A percentile compares a stretch with the other conserved stretches of the same genome.
These are phyloP conservation scores for Tenebrosternarchus preto DNA, from an alignment of 2,113 vertebrate genomes.

Conservation along the genomic window DNA sequence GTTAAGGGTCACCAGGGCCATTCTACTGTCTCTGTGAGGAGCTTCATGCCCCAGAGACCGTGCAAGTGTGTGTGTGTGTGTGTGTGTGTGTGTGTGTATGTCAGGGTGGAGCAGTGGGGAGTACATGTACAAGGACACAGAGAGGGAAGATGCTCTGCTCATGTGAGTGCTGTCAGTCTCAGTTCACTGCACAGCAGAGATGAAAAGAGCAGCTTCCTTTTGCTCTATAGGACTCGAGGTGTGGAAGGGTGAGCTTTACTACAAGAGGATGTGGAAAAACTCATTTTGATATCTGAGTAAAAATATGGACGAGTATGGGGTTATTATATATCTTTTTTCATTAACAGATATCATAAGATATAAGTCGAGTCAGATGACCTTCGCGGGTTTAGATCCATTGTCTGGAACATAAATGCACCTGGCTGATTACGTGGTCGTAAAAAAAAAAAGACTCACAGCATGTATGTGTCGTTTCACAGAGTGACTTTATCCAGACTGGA, in stretches of 20 bases:
- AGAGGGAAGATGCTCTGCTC: conserved; percentile 40
- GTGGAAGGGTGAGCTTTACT: neutral
- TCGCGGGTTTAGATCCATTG: too few species aligned
- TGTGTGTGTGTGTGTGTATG: conserved; percentile 9
- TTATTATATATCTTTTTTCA: too few species aligned
- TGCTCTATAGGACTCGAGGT: neutral
- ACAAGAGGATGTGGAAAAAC: too few species aligned
- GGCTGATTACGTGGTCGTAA: too few species aligned
- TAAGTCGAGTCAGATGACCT: too few species aligned
- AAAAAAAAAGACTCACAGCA: too few species aligned
- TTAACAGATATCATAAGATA: too few species aligned
- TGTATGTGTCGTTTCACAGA: too few species aligned
- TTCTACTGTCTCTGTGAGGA: conserved; percentile 6
- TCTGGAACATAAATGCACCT: too few species aligned
- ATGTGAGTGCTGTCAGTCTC: neutral
- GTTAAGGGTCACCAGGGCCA: neutral
- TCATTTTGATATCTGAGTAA: too few species aligned
- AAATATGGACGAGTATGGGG: too few species aligned
- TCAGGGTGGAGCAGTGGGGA: conserved; percentile 9
- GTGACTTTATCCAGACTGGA: too few species aligned
- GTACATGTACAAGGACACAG: neutral
- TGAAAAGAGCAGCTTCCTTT: neutral
- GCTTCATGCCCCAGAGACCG: neutral
- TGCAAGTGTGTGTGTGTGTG: neutral
- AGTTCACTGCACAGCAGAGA: neutral